Evolutionary conservation across 2,888 invertebrate genomes (phyloP).

Genomic region (Punctoribates punctum): DNA sequence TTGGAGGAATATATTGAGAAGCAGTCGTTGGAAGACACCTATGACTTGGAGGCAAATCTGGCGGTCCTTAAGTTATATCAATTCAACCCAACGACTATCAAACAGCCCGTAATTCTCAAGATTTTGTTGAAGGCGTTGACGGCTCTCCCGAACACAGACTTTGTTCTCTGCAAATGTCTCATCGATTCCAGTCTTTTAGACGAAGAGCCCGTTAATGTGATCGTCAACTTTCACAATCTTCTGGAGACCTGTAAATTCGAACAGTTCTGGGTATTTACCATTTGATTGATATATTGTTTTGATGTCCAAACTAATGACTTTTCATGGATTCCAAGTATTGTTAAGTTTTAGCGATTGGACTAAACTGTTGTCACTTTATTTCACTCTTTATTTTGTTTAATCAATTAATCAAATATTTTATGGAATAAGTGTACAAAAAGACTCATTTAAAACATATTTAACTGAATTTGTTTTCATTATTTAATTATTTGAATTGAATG

Average conservation of each 20-base stretch:
- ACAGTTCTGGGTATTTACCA: slow-evolving; percentile 68
- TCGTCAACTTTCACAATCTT: slow-evolving; percentile 82
- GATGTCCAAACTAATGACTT: slow-evolving; percentile 13
- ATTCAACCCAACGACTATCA: slow-evolving; percentile 83
- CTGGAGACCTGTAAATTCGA: slow-evolving; percentile 90
- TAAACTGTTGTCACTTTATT: slow-evolving; percentile 4
- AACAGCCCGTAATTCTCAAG: slow-evolving; percentile 76
- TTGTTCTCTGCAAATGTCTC: slow-evolving; percentile 94
- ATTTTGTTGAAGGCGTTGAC: slow-evolving; percentile 93
- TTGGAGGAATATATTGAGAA: slow-evolving; percentile 88
- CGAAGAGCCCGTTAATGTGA: slow-evolving; percentile 78
- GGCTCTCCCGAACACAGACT: slow-evolving; percentile 95
- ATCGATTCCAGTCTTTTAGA: slow-evolving; percentile 70
- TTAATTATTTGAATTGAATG: background rate
- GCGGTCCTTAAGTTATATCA: slow-evolving; percentile 93
- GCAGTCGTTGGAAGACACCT: slow-evolving; percentile 86
- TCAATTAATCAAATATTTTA: background rate
- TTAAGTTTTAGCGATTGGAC: slow-evolving; percentile 17
- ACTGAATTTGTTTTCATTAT: background rate
- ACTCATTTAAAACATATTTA: background rate
- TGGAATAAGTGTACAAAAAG: background rate
- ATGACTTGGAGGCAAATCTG: slow-evolving; percentile 94
- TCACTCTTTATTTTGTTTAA: background rate
- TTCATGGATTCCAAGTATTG: background rate
- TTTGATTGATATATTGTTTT: background rate